Evolutionary conservation across 2,113 vertebrate species (phyloP), one percentile per base, ranked within the genome.

Genomic region (Prionailurus bengalensis): DNA sequence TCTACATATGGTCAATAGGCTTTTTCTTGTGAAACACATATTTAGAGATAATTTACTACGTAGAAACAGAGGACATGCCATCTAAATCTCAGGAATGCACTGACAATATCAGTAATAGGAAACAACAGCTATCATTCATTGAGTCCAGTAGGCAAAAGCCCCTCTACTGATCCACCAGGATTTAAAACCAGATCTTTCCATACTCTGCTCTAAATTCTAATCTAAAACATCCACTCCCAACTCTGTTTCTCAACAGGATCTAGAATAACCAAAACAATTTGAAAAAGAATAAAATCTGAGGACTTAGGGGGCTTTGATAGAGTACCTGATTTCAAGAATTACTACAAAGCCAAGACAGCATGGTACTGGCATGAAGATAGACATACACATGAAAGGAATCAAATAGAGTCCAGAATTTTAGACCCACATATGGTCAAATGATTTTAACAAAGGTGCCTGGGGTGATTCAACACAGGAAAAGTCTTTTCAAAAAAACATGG

Each of bases 201-300:
- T 39, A 53, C 68, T 84, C 4, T 71, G 55, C 17, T 83, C 73
- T 63, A 89, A 76, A 92, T 63, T 71, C n/a, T 88, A 84, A 88
- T 19, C 23, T 65, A 68, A 84, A 94, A 65, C n/a, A 68, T 61
- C 16, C 58, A 53, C 21, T 63, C 17, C 65, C 78, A 85, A 19
- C 4, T 81, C 80, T 85, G 27, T 51, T 53, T 88, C 91, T 92
- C 83, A 95, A 80, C 2, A 74, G 13, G 19, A 82, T 65, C 53
- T 58, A 53, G 7, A 95, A 85, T 45, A 80, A 23, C 15, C 7
- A 71, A 51, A 71, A 79, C 27, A 83, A 84, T 12, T 5, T 36
- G 27, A 68, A 84, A 78, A 81, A 66, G 36, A 95, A 85, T 48
- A 94, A 89, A 89, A 93, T 89, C 80, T 82, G 25, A 95, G 29